These are phyloP conservation scores for Micromussa lordhowensis DNA, from an alignment of 92 coral and sea anemone species.

Conservation along the genomic window DNA sequence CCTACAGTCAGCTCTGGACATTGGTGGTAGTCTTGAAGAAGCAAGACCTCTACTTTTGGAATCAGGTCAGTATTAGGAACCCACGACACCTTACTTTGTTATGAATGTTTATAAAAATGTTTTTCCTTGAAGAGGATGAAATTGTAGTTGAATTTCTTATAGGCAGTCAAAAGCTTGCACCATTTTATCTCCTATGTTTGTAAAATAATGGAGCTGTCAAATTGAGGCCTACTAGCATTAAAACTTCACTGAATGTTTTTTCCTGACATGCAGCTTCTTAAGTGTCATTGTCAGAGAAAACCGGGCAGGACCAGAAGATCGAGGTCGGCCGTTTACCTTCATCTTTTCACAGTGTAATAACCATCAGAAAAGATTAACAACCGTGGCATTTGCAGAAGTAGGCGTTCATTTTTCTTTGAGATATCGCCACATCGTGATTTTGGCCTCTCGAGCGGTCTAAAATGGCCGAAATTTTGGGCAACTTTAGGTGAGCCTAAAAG, in stretches of 20 bases:
- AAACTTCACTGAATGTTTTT: constrained; percentile 5
- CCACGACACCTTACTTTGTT: constrained; percentile 5
- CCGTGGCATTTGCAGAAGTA: too few relatives aligned
- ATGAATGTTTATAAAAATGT: constrained; percentile 21
- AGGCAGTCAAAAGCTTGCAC: constrained; percentile 6
- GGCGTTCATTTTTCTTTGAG: too few relatives aligned
- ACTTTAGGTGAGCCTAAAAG: too few relatives aligned
- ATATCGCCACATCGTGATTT: too few relatives aligned
- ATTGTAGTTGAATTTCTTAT: too few relatives aligned
- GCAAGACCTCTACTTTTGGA: constrained; percentile 30
- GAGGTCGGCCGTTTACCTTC: too few relatives aligned
- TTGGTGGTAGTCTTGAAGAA: constrained; percentile 25
- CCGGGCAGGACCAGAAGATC: too few relatives aligned
- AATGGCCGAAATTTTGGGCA: too few relatives aligned
- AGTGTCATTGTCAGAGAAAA: too few relatives aligned
- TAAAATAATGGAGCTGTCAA: background rate
- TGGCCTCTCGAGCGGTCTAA: too few relatives aligned
- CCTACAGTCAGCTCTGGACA: constrained; percentile 28
- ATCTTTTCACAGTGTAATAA: too few relatives aligned
- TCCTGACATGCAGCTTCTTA: constrained; percentile 1
- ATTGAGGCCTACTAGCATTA: background rate
- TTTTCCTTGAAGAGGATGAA: constrained; percentile 16
- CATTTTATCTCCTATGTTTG: background rate
- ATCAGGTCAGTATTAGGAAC: constrained; percentile 23
- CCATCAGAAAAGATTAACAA: too few relatives aligned